phyloP scores from a whole-genome alignment of 2,113 vertebrate species.

The Lepidothrix coronata region DNA sequence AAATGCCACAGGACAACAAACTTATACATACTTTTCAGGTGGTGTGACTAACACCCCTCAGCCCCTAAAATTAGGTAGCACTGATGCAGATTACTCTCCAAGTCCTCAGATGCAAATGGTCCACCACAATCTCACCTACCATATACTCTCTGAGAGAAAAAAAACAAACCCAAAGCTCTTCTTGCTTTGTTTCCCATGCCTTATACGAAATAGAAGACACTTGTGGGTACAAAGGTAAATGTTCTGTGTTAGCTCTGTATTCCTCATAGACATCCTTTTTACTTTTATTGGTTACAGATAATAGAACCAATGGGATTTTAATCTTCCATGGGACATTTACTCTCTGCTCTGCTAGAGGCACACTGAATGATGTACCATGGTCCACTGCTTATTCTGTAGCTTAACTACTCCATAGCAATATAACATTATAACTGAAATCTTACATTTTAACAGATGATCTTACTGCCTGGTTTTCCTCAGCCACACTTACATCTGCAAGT shows the following conservation, averaged over 20 bases:
- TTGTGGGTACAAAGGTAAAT: neutral
- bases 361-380: slow-evolving; percentile 28
- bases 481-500: neutral
- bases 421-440: neutral
- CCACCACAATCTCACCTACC: neutral
- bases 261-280: neutral
- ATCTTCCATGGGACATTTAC: slow-evolving; percentile 52
- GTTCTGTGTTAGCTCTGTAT: neutral
- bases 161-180: neutral
- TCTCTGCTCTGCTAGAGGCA: neutral
- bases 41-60: neutral
- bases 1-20: neutral
- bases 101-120: neutral
- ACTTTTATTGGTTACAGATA: slow-evolving; percentile 39
- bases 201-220: neutral
- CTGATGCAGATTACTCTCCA: neutral
- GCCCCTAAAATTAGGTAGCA: accelerated
- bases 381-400: slow-evolving; percentile 10
- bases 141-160: neutral
- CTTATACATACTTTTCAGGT: accelerated
- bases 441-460: neutral
- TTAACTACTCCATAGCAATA: neutral
- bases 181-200: neutral
- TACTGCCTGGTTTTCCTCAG: neutral
- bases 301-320: slow-evolving; percentile 54